Evolutionary conservation across 2,113 vertebrate genomes (phyloP).

Genomic region (Sinosuthora webbiana): DNA sequence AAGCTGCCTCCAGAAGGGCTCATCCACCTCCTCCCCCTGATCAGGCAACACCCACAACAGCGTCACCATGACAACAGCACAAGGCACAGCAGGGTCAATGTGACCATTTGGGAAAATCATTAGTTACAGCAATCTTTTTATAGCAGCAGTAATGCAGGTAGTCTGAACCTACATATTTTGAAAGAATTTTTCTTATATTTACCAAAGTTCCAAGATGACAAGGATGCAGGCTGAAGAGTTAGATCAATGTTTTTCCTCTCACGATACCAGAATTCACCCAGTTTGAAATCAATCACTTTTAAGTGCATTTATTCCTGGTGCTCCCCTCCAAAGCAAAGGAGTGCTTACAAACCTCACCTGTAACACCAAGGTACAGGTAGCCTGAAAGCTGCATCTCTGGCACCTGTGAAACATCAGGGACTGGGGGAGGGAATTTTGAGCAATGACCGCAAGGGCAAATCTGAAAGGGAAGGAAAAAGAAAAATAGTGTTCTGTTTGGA

Average conservation of each 20-base stretch:
- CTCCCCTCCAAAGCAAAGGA: neutral
- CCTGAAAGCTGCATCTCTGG: neutral
- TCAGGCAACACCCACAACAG: neutral
- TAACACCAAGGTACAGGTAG: neutral
- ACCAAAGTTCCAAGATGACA: neutral
- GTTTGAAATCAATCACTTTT: neutral
- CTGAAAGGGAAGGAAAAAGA: neutral
- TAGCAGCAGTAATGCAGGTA: neutral
- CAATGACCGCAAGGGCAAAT: neutral
- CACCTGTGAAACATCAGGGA: neutral
- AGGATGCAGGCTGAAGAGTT: neutral
- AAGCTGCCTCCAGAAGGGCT: neutral
- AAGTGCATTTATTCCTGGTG: neutral
- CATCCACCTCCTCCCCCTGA: neutral
- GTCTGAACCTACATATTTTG: neutral
- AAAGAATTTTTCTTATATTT: neutral
- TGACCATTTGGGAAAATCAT: neutral
- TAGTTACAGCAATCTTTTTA: neutral
- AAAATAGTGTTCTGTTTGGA: neutral
- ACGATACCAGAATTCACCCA: neutral
- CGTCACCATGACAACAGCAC: neutral
- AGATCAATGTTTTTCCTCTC: neutral
- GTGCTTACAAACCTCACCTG: neutral
- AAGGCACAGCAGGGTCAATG: neutral
- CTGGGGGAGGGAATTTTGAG: neutral